These are phyloP conservation scores for Thera britannica DNA, from an alignment of 2,888 invertebrate species.

Conservation along the genomic window DNA sequence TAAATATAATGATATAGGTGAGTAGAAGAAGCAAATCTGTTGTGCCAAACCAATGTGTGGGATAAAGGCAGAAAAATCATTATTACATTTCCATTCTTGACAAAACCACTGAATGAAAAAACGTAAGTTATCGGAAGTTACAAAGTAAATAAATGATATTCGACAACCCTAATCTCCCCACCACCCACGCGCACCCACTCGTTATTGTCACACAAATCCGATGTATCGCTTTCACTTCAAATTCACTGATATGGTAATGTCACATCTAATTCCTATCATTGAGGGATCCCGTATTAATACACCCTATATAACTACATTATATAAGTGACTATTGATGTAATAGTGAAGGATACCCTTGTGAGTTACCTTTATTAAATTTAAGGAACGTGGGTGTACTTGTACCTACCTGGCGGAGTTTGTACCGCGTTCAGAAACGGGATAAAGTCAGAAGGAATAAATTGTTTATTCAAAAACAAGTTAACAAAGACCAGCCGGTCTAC, in stretches of 20 bases:
- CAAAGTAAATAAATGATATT: not conserved
- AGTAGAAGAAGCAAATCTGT: too few species aligned
- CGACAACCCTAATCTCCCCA: slow-evolving; percentile 37
- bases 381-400: too few species aligned
- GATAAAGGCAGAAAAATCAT: too few species aligned
- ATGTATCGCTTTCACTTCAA: slow-evolving; percentile 79
- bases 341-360: slow-evolving; percentile 9
- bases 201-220: slow-evolving; percentile 78
- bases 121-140: not conserved
- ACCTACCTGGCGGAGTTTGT: too few species aligned
- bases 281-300: slow-evolving; percentile 60
- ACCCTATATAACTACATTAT: slow-evolving; percentile 1
- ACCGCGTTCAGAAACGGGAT: too few species aligned
- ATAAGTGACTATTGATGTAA: not conserved
- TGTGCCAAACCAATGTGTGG: too few species aligned
- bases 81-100: too few species aligned
- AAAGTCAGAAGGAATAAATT: too few species aligned
- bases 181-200: slow-evolving; percentile 47
- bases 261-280: slow-evolving; percentile 78
- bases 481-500: too few species aligned
- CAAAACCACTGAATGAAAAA: not conserved
- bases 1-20: too few species aligned
- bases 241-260: slow-evolving; percentile 79
- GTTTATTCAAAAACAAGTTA: too few species aligned
- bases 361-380: slow-evolving; percentile 9